Evolutionary conservation across 1,140 invertebrate species (phyloP), one percentile per base, ranked within the genome.

Genomic region (Macrocentrus cingulum): DNA sequence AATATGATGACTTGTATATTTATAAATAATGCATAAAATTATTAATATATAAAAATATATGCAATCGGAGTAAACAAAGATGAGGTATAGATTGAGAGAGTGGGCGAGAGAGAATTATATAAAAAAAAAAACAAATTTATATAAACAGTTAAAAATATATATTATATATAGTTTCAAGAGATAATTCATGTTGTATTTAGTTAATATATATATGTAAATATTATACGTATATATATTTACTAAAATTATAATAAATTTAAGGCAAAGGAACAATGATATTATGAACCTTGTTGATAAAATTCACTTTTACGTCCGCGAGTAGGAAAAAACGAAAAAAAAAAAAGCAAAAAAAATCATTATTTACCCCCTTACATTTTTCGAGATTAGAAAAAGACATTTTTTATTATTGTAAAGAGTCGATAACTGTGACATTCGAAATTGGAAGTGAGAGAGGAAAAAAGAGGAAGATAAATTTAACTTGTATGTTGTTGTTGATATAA

Each of bases 1-100:
- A n/a, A n/a, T n/a, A 67, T 64, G 66, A 70, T 69, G 62, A 75
- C 67, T 75, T 77, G 71, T 77, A 77, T 74, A 76, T 77, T 77
- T 76, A 76, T 77, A 77, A 76, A 77, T 77, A 77, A 70, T 54
- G 55, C 60, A 66, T 63, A 70, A 71, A 60, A 64, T 64, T 66
- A 75, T 66, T 67, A 67, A 70, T 72, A 71, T 73, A 67, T 64
- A 67, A 58, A 64, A 44, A 34, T 29, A 49, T 39, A 34, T 34
- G 36, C 15, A 49, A n/a, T n/a, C n/a, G n/a, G n/a, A n/a, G n/a
- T 49, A 29, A n/a, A 46, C 44, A 46, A 22, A 15, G 13, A 46
- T 25, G 18, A 46, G 22, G 44, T 46, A 20, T n/a, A 44, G 42
- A 15, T 16, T 20, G 22, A 65, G 49, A 67, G 49, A 65, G 19